Evolutionary conservation across 2,113 vertebrate genomes (phyloP), one percentile per base, ranked within the genome.

Genomic region (Istiophorus platypterus): DNA sequence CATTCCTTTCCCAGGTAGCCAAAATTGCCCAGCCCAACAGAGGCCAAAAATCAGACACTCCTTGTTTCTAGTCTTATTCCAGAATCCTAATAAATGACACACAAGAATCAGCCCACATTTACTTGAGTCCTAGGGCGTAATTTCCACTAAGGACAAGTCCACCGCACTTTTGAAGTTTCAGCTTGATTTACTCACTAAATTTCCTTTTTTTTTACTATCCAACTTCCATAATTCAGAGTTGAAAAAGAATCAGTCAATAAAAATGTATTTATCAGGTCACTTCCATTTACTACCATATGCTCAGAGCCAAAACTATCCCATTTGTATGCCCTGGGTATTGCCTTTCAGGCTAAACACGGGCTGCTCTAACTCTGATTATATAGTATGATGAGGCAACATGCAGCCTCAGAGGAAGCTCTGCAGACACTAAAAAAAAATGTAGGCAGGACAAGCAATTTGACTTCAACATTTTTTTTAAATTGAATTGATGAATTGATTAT

Each of bases 61-160:
- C 42, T 54, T 62, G 24, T 71, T 78, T 27, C 66, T 45, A 12
- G 42, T 72, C 7, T 59, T 18, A 69, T 65, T 41, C 54, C 24
- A 54, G 24, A 56, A 64, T 57, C 69, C 37, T 34, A 11, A 67
- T 57, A 6, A 64, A 63, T 31, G 54, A 24, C 39, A n/a, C 31
- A 27, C 31, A 34, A 34, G 11, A 74, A 69, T 69, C 56, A 5
- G n/a, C 27, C 10, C 62, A 62, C 7, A 18, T 27, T 18, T 14
- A 20, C 65, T 49, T 31, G 22, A 58, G 51, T 12, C 59, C 26
- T 3, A 22, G 34, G 29, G 22, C 41, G 22, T 81, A 9, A 34
- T 63, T 56, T 56, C 45, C 15, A 22, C 17, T 2, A 18, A 14
- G 13, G 22, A 24, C n/a, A 22, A 9, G 8, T 41, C 8, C n/a